Base-by-base conservation (phyloP, 2,888 invertebrate genomes). In the Dicranocentrus wangi region DNA sequence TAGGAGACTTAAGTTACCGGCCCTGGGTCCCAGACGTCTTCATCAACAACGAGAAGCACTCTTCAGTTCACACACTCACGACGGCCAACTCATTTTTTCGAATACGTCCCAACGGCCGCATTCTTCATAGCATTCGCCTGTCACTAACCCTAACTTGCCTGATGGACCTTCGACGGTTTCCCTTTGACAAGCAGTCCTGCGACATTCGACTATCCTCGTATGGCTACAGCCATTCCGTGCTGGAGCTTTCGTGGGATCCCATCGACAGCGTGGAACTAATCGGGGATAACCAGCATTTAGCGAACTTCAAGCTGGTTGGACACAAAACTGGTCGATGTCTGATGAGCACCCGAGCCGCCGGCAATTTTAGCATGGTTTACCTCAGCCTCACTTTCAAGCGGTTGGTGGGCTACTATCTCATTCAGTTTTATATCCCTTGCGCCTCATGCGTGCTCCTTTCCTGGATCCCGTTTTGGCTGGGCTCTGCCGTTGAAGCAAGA, bases 391-490 rank as follows among this genome's bases (percentile, higher is more conserved):
- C 1, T 0, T 83, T 83, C 23, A 39, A 75, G 43, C 28, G 83
- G 0, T 53, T 66, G 10, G 8, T 82, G 19, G 78, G 66, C 1
- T 79, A 75, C 32, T 79, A 82, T 61, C 28, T 65, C 10, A 47
- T 76, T 10, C 70, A 83, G 25, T 28, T 75, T n/a, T 82, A 75
- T 39, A 19, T 65, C 1, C 83, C 83, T 3, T 27, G 51, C 13
- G 7, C 17, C 0, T 28, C 70, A 42, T 51, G 28, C 23, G 70
- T 71, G 2, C 8, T 51, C 1, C 23, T 83, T 2, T 65, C 81
- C 8, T 83, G 83, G 83, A 27, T 83, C 3, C 43, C 77, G 25
- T 83, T 83, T 61, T 83, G 78, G 78, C 43, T 83, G 8, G 83
- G 83, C 1, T 1, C 43, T 17, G 55, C 78, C 0, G 17, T 81